phyloP scores from a whole-genome alignment of 2,113 vertebrate species.

The Mobula birostris region DNA sequence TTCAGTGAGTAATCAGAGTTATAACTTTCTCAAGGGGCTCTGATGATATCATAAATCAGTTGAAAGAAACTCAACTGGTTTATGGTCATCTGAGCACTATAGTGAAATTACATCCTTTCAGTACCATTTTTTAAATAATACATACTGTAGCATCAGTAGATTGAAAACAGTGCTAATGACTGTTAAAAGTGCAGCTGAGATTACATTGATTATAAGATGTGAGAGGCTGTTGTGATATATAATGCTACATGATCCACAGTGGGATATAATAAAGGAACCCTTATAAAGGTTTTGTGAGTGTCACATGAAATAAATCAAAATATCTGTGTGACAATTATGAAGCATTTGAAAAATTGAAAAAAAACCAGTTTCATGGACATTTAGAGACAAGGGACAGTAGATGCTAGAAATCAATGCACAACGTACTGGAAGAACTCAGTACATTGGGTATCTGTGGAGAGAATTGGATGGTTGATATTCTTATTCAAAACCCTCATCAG shows the following conservation, averaged over 20 bases:
- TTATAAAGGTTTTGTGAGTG: neutral
- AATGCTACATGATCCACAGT: neutral
- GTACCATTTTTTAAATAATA: slow-evolving; percentile 25
- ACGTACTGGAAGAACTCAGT: too few species aligned
- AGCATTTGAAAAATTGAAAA: neutral
- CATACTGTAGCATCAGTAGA: slow-evolving; percentile 14
- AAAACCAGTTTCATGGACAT: neutral
- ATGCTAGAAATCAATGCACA: too few species aligned
- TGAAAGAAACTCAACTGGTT: neutral
- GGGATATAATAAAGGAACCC: neutral
- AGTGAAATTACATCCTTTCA: slow-evolving; percentile 27
- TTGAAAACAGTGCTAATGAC: slow-evolving; percentile 36
- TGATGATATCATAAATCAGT: slow-evolving; percentile 30
- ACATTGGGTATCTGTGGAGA: too few species aligned
- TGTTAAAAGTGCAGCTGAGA: slow-evolving; percentile 16
- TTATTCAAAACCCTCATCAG: too few species aligned
- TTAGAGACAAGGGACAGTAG: too few species aligned
- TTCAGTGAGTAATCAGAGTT: slow-evolving; percentile 30
- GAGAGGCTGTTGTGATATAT: slow-evolving; percentile 33
- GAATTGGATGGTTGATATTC: too few species aligned
- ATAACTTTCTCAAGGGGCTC: slow-evolving; percentile 35
- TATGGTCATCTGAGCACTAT: slow-evolving; percentile 29
- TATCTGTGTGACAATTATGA: neutral
- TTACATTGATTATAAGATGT: slow-evolving; percentile 6
- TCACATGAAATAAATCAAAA: neutral